Percentiles rank a stretch among this genome's conserved stretches.
phyloP scores from a whole-genome alignment of 2,797 vertebrate species.

The Staurois parvus region DNA sequence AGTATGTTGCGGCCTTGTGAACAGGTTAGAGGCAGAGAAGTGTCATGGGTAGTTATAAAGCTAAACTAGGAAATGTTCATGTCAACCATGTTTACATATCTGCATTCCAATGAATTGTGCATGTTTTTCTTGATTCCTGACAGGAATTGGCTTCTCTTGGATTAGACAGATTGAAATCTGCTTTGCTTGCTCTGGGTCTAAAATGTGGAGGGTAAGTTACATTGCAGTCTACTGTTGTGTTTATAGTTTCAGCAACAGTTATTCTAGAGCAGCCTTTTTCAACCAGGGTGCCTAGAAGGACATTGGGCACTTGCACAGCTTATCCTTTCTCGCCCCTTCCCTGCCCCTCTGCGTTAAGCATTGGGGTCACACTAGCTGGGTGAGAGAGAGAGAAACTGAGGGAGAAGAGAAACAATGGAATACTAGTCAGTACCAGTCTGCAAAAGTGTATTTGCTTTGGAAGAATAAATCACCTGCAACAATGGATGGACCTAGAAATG shows the following conservation, averaged over 20 bases:
- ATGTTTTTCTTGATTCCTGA: slow-evolving; percentile 50
- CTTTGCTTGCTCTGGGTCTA: slow-evolving; percentile 92
- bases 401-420: no score
- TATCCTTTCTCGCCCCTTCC: no score
- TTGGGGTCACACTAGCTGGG: no score
- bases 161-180: slow-evolving; percentile 96
- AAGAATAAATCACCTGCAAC: no score
- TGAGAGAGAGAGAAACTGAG: no score
- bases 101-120: not conserved
- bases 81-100: not conserved
- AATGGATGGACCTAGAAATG: no score
- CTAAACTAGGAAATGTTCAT: not conserved
- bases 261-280: no score
- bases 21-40: not conserved
- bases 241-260: not conserved
- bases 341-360: no score
- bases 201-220: slow-evolving; percentile 95
- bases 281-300: no score
- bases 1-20: not conserved
- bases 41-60: not conserved
- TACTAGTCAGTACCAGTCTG: no score
- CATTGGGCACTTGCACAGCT: no score
- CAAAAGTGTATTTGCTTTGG: no score
- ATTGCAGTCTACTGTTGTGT: not conserved
- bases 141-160: slow-evolving; percentile 97